These are phyloP conservation scores for Palythoa caribaeorum DNA, from an alignment of 92 coral and sea anemone species.

Conservation along the genomic window DNA sequence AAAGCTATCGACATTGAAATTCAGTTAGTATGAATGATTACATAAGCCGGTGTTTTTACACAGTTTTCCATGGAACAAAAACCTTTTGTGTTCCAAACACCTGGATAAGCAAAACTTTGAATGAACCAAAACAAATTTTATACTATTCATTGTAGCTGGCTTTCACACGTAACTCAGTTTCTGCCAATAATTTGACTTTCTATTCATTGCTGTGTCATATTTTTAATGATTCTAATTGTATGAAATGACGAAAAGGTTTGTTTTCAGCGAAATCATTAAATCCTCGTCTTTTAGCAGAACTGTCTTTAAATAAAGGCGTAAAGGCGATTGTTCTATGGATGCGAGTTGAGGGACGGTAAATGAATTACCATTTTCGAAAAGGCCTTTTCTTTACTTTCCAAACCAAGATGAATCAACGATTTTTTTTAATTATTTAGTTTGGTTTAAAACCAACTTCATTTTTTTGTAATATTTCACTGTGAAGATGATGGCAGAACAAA, in stretches of 20 bases:
- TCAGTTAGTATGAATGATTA: not conserved
- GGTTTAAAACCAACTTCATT: too few species aligned
- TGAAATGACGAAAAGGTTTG: conserved; percentile 11
- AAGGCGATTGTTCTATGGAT: too few species aligned
- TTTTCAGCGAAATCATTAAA: not conserved
- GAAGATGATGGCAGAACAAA: too few species aligned
- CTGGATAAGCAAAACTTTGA: conserved; percentile 42
- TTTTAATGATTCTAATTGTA: conserved; percentile 1
- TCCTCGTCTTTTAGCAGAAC: too few species aligned
- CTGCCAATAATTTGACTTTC: conserved; percentile 1
- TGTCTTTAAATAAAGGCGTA: too few species aligned
- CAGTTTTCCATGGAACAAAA: not conserved
- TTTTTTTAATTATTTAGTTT: too few species aligned
- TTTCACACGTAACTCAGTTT: conserved; percentile 14
- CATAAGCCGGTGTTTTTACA: not conserved
- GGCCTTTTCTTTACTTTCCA: too few species aligned
- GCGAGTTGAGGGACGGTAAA: too few species aligned
- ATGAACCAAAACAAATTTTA: not conserved
- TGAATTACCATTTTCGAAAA: too few species aligned
- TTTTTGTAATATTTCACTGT: too few species aligned
- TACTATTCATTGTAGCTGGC: conserved; percentile 1
- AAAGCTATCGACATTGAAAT: not conserved
- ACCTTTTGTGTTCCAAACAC: conserved; percentile 24
- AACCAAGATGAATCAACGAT: too few species aligned
- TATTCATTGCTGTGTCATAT: not conserved